Base-by-base conservation (phyloP, 2,888 invertebrate genomes). In the Athalia cordata region DNA sequence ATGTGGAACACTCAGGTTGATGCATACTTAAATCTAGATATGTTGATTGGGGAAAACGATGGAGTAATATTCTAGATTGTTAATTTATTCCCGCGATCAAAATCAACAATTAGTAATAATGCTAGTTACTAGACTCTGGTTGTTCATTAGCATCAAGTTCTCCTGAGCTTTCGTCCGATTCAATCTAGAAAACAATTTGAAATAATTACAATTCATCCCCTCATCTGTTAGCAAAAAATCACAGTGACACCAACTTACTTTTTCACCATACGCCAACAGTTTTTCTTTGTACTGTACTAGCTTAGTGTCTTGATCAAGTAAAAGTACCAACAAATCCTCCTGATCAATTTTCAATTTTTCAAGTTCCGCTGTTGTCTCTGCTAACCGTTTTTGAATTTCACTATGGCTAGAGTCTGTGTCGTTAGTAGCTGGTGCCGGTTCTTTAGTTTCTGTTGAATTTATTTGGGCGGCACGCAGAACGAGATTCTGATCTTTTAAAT, bases 321-420 rank as follows among this genome's bases (percentile, higher is more conserved):
- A 91, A 79, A 99, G 91, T 86, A 96, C 95, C 78, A 99, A 90
- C 81, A 99, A 91, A 90, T 99, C 98, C 84, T 99, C 99, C 89
- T 99, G 98, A 86, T 99, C 99, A 87, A 95, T 96, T 86, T 93
- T 94, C 80, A 97, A 86, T 82, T 93, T 92, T 61, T 93, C 93
- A 82, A 96, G 87, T 82, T 95, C 94, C 0, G 89, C 90, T 4
- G 78, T 80, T 81, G 89, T 90, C 72, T 92, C 90, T 78, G 84
- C 82, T 79, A 90, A 81, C 15, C 84, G 82, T 79, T 87, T 86
- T 77, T 91, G 85, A 49, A 89, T 77, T 76, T 89, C 84, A 3
- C 74, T 76, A 7, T 85, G 78, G 11, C 78, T 79, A 3, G 80
- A 76, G 62, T 85, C 83, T 7, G 65, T 59, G 45, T 83, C 82